Conservation (phyloP, 1,140 invertebrate species). For the Drosophila bipectinata region DNA sequence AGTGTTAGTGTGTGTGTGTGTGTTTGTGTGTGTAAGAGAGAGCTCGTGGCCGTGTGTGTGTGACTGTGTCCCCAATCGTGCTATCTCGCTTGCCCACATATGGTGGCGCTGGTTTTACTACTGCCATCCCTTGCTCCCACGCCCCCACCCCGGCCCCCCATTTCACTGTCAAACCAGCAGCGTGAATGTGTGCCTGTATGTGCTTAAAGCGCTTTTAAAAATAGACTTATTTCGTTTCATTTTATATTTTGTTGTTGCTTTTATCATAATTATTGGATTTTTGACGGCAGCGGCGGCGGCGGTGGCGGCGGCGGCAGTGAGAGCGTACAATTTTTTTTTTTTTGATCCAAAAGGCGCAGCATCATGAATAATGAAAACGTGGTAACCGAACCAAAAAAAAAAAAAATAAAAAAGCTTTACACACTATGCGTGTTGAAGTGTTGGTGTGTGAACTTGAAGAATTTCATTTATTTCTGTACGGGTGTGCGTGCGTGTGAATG, state of each 20-base stretch:
- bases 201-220: conserved; percentile 74
- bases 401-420: conserved; percentile 19
- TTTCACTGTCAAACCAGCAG: conserved; percentile 51
- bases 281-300: conserved; percentile 36
- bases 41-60: conserved; percentile 45
- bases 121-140: conserved; percentile 36
- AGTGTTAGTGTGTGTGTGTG: conserved; percentile 39
- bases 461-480: conserved; percentile 52
- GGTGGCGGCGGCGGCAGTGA: conserved; percentile 9
- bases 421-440: conserved; percentile 11
- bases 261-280: conserved; percentile 76
- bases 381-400: conserved; percentile 26
- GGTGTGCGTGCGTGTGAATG: conserved; percentile 51
- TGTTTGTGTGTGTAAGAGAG: conserved; percentile 29
- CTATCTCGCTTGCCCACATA: conserved; percentile 60
- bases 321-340: conserved; percentile 27
- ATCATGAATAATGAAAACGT: conserved; percentile 21
- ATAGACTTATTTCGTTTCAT: conserved; percentile 70
- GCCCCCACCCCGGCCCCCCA: conserved; percentile 24
- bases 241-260: conserved; percentile 67
- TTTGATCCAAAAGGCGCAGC: conserved; percentile 29
- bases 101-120: conserved; percentile 60
- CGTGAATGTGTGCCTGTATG: conserved; percentile 50
- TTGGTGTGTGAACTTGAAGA: conserved; percentile 59
- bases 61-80: conserved; percentile 64